phyloP scores from a whole-genome alignment of 2,888 invertebrate species.

The Lucinisca nassula region DNA sequence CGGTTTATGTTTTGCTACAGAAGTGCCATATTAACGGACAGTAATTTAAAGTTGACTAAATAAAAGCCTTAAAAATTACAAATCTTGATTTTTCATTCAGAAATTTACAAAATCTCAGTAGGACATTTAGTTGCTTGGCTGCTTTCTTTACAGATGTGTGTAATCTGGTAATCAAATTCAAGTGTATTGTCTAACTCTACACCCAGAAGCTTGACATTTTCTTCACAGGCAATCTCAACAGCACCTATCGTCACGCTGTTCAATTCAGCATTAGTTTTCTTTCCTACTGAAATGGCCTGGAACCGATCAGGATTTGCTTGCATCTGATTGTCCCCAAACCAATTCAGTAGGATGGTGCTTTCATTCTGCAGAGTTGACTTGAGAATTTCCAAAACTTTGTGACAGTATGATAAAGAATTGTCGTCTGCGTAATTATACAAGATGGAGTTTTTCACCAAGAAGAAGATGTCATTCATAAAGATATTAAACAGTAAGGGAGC shows the following conservation, averaged over 20 bases:
- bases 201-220: not conserved
- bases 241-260: not conserved
- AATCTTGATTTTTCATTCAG: not conserved
- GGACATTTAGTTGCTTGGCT: not conserved
- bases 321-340: not conserved
- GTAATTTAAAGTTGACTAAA: not conserved
- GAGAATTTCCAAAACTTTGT: not conserved
- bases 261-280: not conserved
- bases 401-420: not conserved
- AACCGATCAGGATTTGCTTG: not conserved
- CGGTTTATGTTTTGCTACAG: not conserved
- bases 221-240: not conserved
- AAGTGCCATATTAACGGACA: not conserved
- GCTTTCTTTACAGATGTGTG: not conserved
- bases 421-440: conserved; percentile 5
- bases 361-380: not conserved
- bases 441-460: not conserved
- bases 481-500: conserved; percentile 3
- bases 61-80: not conserved
- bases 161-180: not conserved
- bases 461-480: conserved; percentile 14
- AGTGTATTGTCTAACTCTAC: not conserved
- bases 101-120: not conserved
- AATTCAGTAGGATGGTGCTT: not conserved
- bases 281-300: not conserved